Percentiles rank a stretch among this genome's conserved stretches.
Conservation (phyloP, 1,140 invertebrate genomes). For the Bombus waltoni region DNA sequence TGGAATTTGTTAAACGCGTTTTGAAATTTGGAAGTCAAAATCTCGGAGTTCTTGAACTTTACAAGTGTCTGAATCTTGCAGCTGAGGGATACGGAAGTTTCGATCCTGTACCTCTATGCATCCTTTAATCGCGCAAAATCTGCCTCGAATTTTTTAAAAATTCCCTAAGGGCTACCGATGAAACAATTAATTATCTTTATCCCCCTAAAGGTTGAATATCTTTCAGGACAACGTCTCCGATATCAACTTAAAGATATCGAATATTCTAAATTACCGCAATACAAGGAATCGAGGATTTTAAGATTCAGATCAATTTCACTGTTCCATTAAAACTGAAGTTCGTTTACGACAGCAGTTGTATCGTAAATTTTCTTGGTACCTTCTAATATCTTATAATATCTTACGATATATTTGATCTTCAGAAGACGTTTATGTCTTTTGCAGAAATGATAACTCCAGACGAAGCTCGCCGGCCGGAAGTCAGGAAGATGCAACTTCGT, state of each 20-base stretch:
- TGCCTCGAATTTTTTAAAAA: not conserved
- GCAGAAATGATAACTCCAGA: constrained; percentile 56
- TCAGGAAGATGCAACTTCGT: constrained; percentile 49
- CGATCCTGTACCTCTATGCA: not conserved
- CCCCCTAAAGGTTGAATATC: not conserved
- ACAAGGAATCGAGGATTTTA: not conserved
- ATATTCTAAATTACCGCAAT: not conserved
- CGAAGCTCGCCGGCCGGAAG: constrained; percentile 33
- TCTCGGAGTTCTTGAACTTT: not conserved
- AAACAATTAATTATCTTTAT: not conserved
- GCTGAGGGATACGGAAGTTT: no score
- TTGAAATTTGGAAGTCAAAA: not conserved
- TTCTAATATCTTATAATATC: not conserved
- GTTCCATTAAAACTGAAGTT: not conserved
- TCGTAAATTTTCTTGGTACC: not conserved
- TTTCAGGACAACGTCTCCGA: not conserved
- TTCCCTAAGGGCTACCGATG: not conserved
- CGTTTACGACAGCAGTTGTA: no score
- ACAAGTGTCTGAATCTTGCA: not conserved
- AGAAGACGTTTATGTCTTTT: constrained; percentile 32
- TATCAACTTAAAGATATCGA: not conserved
- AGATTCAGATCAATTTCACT: not conserved
- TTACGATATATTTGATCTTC: not conserved
- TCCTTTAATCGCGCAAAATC: not conserved
- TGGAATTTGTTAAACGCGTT: not conserved